Conservation (phyloP, 2,888 invertebrate genomes). For the Eremobia ochroleuca region DNA sequence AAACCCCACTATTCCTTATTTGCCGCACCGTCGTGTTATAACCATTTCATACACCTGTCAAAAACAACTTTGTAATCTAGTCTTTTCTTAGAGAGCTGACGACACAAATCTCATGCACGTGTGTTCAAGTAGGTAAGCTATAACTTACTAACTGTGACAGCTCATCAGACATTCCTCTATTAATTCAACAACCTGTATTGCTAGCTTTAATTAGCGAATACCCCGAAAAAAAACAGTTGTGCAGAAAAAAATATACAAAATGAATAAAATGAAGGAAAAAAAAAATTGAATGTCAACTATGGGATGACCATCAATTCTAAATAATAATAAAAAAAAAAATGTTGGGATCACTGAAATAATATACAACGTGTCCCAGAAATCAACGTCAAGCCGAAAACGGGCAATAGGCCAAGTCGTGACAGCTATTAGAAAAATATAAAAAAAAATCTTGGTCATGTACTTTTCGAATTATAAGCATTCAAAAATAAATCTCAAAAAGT, state of each 20-base stretch:
- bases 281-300: neutral
- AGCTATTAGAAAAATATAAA: no score
- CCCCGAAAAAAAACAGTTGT: neutral
- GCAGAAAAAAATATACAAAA: neutral
- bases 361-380: no score
- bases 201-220: neutral
- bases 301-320: neutral
- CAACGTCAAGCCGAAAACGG: no score
- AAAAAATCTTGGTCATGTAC: no score
- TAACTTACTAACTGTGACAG: conserved; percentile 36
- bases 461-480: no score
- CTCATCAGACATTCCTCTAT: conserved; percentile 5
- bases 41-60: no score
- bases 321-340: neutral
- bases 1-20: neutral
- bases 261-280: neutral
- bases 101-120: conserved; percentile 10
- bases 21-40: no score
- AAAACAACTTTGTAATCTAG: neutral
- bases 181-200: conserved; percentile 29
- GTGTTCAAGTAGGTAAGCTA: neutral
- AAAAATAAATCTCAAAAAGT: no score
- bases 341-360: neutral
- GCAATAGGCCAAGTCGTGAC: no score
- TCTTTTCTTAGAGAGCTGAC: neutral